These are phyloP conservation scores for Coregonus sp. DNA, from an alignment of 2,797 vertebrate species.

Conservation along the genomic window DNA sequence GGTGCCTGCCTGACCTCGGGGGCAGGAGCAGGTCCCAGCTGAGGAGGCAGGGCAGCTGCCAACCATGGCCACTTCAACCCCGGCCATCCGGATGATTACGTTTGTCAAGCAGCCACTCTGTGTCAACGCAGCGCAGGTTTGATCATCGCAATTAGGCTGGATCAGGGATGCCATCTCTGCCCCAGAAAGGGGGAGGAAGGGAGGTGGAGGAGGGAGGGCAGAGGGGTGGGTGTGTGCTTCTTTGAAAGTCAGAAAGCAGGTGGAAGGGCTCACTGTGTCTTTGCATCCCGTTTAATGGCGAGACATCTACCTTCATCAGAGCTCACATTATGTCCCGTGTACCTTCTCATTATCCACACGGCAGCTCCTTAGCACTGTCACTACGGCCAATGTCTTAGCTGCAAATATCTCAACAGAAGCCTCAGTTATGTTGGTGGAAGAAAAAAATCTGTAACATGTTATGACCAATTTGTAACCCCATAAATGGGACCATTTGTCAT, in stretches of 20 bases:
- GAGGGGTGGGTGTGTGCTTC: background rate
- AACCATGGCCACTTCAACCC: constrained; percentile 76
- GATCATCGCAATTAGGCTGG: constrained; percentile 78
- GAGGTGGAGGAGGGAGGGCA: background rate
- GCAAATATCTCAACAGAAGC: background rate
- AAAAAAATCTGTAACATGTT: no score
- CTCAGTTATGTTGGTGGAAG: background rate
- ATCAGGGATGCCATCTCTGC: constrained; percentile 48
- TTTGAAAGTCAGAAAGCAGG: constrained; percentile 26
- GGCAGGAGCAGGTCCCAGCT: constrained; percentile 72
- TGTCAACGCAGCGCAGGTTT: constrained; percentile 68
- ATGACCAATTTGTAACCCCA: constrained; percentile 1
- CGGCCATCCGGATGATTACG: constrained; percentile 76
- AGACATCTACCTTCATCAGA: constrained; percentile 11
- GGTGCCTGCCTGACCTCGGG: constrained; percentile 63
- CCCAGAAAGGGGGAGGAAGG: constrained; percentile 5
- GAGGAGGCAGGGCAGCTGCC: constrained; percentile 80
- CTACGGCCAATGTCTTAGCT: background rate
- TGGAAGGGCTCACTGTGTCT: constrained; percentile 16
- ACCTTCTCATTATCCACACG: constrained; percentile 22
- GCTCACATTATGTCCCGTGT: constrained; percentile 5
- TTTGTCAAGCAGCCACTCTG: constrained; percentile 83
- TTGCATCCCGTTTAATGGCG: background rate
- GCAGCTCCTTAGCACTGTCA: background rate
- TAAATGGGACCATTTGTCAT: constrained; percentile 5